These are phyloP conservation scores for Hydrochoerus hydrochaeris DNA, from an alignment of 2,113 vertebrate genomes.

Conservation along the genomic window DNA sequence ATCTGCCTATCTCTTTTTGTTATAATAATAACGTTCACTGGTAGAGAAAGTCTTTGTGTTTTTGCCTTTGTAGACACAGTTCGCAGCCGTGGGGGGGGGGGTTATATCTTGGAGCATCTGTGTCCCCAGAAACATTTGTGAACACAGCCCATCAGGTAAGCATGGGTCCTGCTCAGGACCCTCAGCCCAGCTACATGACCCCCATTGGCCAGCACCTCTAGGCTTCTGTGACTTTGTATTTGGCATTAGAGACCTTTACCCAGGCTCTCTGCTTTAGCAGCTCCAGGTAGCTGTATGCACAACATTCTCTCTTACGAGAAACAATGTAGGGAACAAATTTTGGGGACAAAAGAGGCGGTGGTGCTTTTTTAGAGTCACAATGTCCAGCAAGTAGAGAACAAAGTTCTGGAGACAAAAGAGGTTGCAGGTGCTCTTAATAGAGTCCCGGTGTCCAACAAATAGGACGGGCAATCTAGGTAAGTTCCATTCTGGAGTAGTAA, in stretches of 20 bases:
- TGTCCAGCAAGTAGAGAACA: not conserved
- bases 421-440: not conserved
- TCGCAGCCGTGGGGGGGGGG: not conserved
- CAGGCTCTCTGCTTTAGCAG: not conserved
- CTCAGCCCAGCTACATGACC: not conserved
- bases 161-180: not conserved
- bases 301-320: not conserved
- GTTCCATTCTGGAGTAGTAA: not conserved
- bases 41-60: not conserved
- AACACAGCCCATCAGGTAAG: not conserved
- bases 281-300: too few species aligned
- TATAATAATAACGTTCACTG: not conserved
- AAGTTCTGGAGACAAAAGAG: not conserved
- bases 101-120: not conserved
- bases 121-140: not conserved
- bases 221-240: not conserved
- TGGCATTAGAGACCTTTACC: not conserved
- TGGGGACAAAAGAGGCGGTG: not conserved
- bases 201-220: not conserved
- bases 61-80: not conserved
- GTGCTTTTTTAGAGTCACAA: not conserved
- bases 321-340: not conserved
- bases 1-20: not conserved
- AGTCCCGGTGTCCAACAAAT: not conserved
- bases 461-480: not conserved